A percentile compares a stretch with the other conserved stretches of the same genome.
phyloP scores from a whole-genome alignment of 35 echinoderm and acorn worm species.

The Strongylocentrotus purpuratus region DNA sequence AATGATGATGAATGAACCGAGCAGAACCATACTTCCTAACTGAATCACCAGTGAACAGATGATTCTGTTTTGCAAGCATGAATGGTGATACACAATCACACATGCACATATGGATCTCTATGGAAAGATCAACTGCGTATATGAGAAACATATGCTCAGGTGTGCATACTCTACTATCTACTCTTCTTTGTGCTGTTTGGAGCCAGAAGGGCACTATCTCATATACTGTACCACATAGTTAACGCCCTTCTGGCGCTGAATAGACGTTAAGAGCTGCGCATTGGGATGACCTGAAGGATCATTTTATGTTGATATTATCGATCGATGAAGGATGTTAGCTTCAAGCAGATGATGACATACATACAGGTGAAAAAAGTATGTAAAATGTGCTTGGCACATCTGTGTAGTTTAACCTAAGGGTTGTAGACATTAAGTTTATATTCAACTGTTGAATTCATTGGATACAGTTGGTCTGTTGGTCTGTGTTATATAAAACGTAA shows the following conservation, averaged over 20 bases:
- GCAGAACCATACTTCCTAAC: no score
- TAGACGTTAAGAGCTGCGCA: neutral
- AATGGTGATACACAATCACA: no score
- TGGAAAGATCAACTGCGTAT: no score
- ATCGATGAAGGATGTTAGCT: slow-evolving; percentile 7
- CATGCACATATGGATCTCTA: no score
- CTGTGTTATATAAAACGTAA: no score
- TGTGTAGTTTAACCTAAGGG: neutral
- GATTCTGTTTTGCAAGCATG: no score
- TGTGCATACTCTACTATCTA: neutral
- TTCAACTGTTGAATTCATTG: no score
- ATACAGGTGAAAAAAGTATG: neutral
- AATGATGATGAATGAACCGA: no score
- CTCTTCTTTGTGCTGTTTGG: neutral
- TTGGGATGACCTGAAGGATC: neutral
- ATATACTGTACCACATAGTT: no score
- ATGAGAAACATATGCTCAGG: neutral
- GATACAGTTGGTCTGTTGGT: no score
- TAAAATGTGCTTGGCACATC: neutral
- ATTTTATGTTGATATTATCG: neutral
- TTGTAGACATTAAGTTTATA: neutral
- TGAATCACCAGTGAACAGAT: no score
- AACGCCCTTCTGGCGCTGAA: no score
- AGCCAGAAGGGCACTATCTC: neutral
- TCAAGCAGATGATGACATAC: neutral